Base-by-base conservation (phyloP, 2,888 invertebrate genomes). In the Podabrus alpinus region DNA sequence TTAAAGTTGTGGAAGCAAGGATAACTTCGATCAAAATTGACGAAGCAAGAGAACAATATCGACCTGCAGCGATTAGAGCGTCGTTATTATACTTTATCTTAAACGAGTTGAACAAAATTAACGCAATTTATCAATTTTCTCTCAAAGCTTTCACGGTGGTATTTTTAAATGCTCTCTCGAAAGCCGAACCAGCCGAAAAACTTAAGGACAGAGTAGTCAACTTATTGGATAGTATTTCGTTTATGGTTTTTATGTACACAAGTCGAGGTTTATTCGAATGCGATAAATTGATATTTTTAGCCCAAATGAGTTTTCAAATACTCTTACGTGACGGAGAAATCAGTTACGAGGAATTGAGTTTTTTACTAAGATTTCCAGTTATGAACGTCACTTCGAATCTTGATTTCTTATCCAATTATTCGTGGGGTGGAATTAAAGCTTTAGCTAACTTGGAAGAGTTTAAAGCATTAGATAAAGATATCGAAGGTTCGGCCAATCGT, bases 91-190 rank as follows among this genome's bases (percentile, higher is more conserved):
- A 98, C 87, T 98, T 98, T 86, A 95, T 97, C 77, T 89, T 98
- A 76, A 97, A 96, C 84, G 97, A 98, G 83, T 87, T 98, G 68
- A 92, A 93, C 88, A 95, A 95, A 87, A 97, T 98, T 82, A 97
- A 97, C 87, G 95, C 95, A 64, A 95, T 98, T 85, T 98, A 98
- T 87, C 97, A 97, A 86, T 98, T 98, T 88, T 97, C 97, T 0
- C 88, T 98, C 72, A 97, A 97, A 87, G 96, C 97, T 0, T 97
- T 97, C 88, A 95, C 94, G 81, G 94, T 94, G 0, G 97, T 97
- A 3, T 97, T 97, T 87, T 94, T 94, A 81, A 94, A 94, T 79
- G 96, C 97, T 0, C 92, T 98, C 66, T 87, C 88, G 15, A 89
- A 89, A 73, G 94, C 97, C 0, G 90, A 90, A 5, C 87, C 89